Evolutionary conservation across 64 coral and sea anemone genomes (phyloP).

Genomic region (Trachythela sp.): DNA sequence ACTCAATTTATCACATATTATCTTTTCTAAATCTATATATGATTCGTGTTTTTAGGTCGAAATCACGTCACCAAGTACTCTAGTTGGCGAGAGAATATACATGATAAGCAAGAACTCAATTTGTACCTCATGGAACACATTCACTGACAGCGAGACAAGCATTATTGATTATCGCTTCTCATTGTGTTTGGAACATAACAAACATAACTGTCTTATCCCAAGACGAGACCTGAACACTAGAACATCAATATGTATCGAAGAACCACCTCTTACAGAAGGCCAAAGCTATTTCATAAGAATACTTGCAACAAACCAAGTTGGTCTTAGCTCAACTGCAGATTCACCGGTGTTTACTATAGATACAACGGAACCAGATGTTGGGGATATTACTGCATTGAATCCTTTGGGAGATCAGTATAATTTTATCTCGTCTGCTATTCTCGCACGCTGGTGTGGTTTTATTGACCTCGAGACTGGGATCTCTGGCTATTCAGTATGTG

Average conservation of each 20-base stretch:
- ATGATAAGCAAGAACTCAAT: neutral
- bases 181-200: neutral
- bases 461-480: constrained; percentile 65
- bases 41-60: neutral
- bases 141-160: neutral
- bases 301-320: neutral
- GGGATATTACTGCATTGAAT: neutral
- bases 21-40: too few species aligned
- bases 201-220: neutral
- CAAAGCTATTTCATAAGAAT: neutral
- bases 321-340: neutral
- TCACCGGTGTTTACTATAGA: neutral
- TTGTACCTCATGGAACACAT: neutral
- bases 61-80: neutral
- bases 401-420: neutral
- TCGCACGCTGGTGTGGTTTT: constrained; percentile 63
- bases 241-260: neutral
- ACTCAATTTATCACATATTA: neutral
- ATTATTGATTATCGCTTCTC: neutral
- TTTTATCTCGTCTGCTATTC: constrained; percentile 51
- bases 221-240: neutral
- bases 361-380: constrained; percentile 1
- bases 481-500: constrained; percentile 54
- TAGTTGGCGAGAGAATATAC: neutral
- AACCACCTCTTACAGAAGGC: neutral